Evolutionary conservation across 2,797 vertebrate species (phyloP).

Genomic region (Acipenser transmontanus): DNA sequence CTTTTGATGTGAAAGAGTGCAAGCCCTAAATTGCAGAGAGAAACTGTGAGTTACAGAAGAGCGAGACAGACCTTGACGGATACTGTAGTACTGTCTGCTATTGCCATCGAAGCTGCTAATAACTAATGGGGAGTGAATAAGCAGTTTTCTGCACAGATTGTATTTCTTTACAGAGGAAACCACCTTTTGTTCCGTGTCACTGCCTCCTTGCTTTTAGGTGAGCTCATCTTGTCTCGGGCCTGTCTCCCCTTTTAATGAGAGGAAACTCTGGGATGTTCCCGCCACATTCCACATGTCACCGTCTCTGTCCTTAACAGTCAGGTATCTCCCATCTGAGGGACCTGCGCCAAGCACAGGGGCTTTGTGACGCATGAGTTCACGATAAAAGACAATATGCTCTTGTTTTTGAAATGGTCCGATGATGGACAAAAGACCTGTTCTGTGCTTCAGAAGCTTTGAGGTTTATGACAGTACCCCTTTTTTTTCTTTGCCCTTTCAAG

Average conservation of each 20-base stretch:
- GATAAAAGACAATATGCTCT: conserved; percentile 33
- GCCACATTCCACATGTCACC: conserved; percentile 30
- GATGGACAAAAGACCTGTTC: conserved; percentile 37
- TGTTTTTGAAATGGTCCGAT: conserved; percentile 36
- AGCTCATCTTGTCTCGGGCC: conserved; percentile 25
- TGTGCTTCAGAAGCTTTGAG: conserved; percentile 12
- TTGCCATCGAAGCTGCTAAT: background rate
- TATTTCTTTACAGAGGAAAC: conserved; percentile 33
- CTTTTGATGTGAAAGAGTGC: background rate
- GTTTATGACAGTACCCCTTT: background rate
- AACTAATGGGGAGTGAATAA: conserved; percentile 28
- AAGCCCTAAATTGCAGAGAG: background rate
- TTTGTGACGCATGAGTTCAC: conserved; percentile 37
- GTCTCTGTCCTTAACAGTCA: conserved; percentile 4
- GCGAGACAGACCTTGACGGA: no score
- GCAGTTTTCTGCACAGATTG: conserved; percentile 27
- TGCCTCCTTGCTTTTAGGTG: conserved; percentile 31
- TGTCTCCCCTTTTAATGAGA: conserved; percentile 22
- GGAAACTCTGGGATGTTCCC: conserved; percentile 13
- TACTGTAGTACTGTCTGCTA: no score
- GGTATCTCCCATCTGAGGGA: conserved; percentile 34
- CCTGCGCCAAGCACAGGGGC: conserved; percentile 24
- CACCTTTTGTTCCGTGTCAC: conserved; percentile 35
- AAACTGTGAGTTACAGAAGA: background rate
- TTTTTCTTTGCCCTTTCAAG: background rate